Evolutionary conservation across 92 coral and sea anemone species (phyloP).

Genomic region (Phenganax subtilis): DNA sequence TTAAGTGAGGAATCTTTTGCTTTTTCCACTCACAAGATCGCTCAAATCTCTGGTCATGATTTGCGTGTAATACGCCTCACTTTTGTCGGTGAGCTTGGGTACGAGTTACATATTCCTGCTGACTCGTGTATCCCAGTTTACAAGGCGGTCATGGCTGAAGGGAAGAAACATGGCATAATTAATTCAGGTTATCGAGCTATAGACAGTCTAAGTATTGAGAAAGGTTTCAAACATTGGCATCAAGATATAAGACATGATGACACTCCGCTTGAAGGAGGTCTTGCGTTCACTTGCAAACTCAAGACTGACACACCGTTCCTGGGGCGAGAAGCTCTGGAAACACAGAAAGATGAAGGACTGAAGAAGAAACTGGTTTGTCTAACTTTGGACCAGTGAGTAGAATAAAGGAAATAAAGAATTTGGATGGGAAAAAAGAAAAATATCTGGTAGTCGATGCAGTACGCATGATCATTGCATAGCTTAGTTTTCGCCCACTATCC

Average conservation of each 20-base stretch:
- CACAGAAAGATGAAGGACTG: conserved; percentile 79
- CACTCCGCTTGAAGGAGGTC: conserved; percentile 90
- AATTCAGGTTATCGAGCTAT: conserved; percentile 94
- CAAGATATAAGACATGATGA: conserved; percentile 92
- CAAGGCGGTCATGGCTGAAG: conserved; percentile 88
- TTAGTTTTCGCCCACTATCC: neutral
- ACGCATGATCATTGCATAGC: neutral
- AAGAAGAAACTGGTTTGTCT: conserved; percentile 72
- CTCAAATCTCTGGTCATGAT: conserved; percentile 75
- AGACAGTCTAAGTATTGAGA: conserved; percentile 93
- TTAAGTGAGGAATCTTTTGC: conserved; percentile 77
- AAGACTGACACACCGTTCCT: conserved; percentile 85
- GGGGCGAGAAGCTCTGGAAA: conserved; percentile 89
- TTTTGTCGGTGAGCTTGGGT: conserved; percentile 95
- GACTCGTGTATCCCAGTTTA: conserved; percentile 94
- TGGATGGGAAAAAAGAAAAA: no score
- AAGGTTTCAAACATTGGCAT: conserved; percentile 98
- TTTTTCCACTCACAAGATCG: conserved; percentile 87
- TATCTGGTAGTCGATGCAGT: no score
- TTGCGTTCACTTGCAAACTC: conserved; percentile 90
- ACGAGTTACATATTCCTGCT: conserved; percentile 90
- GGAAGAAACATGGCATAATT: conserved; percentile 58
- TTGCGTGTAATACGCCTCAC: conserved; percentile 77
- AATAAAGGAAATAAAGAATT: neutral
- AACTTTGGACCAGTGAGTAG: conserved; percentile 81